Percentiles rank a stretch among this genome's conserved stretches.
Conservation (phyloP, 1,140 invertebrate species). For the Akabosia matsudoensis region DNA sequence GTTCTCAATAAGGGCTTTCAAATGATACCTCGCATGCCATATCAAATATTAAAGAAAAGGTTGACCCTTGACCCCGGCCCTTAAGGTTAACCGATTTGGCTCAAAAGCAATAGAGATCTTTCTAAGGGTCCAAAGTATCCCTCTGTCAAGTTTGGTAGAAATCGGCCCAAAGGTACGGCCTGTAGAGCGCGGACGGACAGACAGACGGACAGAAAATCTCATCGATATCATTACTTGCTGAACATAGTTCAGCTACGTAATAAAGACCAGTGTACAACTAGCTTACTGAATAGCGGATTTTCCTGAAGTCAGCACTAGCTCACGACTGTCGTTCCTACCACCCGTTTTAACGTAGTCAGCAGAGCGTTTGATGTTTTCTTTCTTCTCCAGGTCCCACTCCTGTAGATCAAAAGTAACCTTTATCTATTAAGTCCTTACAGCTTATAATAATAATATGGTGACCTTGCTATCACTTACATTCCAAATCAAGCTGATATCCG, state of each 20-base stretch:
- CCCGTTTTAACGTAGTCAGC: neutral
- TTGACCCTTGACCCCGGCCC: too few species aligned
- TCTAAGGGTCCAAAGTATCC: too few species aligned
- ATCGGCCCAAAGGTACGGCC: too few species aligned
- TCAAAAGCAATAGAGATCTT: too few species aligned
- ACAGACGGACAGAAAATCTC: neutral
- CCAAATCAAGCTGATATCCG: conserved; percentile 42
- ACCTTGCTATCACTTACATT: neutral
- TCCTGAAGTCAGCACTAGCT: conserved; percentile 27
- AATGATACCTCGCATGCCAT: neutral
- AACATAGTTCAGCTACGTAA: too few species aligned
- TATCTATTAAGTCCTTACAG: neutral
- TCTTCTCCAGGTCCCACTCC: conserved; percentile 14
- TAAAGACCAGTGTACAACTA: neutral
- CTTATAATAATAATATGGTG: neutral
- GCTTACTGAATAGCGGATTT: conserved; percentile 30
- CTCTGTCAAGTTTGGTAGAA: too few species aligned
- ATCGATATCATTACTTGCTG: neutral
- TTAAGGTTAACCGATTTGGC: too few species aligned
- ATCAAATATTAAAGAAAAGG: too few species aligned
- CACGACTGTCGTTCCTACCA: neutral
- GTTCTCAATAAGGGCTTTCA: too few species aligned
- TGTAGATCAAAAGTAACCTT: neutral
- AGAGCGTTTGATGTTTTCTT: neutral
- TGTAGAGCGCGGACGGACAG: too few species aligned